Conservation (phyloP, 2,888 invertebrate genomes). For the Euplexia lucipara region DNA sequence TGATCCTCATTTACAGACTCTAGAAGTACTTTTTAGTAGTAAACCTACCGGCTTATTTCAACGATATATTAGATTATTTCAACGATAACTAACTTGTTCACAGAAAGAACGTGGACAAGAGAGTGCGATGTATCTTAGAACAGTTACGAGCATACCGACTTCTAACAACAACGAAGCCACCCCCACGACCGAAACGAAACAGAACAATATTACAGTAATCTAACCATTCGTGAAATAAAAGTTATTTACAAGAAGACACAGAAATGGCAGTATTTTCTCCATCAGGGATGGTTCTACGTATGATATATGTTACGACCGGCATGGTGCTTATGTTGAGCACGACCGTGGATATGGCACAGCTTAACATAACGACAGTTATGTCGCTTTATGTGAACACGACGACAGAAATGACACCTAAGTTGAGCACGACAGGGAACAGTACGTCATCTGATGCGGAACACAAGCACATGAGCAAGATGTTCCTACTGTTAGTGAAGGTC, state of each 20-base stretch:
- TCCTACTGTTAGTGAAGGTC: slow-evolving; percentile 84
- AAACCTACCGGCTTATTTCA: neutral
- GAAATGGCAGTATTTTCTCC: slow-evolving; percentile 14
- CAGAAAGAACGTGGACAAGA: slow-evolving; percentile 28
- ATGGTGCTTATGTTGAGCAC: slow-evolving; percentile 23
- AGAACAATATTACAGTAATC: neutral
- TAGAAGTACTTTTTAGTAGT: too few relatives aligned
- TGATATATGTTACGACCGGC: neutral
- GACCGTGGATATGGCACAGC: neutral
- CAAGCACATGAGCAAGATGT: slow-evolving; percentile 48
- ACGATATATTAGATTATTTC: neutral
- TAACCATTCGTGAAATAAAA: slow-evolving; percentile 7
- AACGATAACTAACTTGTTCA: slow-evolving; percentile 8
- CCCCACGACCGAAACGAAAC: slow-evolving; percentile 43
- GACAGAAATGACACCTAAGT: slow-evolving; percentile 39
- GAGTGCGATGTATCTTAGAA: slow-evolving; percentile 35
- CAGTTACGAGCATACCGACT: slow-evolving; percentile 19
- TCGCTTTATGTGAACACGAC: slow-evolving; percentile 26
- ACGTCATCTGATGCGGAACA: slow-evolving; percentile 15
- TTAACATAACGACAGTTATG: slow-evolving; percentile 28
- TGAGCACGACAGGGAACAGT: slow-evolving; percentile 18
- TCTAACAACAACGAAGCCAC: slow-evolving; percentile 23
- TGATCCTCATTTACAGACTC: too few relatives aligned
- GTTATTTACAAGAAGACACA: neutral
- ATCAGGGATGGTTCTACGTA: slow-evolving; percentile 19